A percentile compares a stretch with the other conserved stretches of the same genome.
Conservation (phyloP, 2,888 invertebrate species). For the Halocaridina rubra region DNA sequence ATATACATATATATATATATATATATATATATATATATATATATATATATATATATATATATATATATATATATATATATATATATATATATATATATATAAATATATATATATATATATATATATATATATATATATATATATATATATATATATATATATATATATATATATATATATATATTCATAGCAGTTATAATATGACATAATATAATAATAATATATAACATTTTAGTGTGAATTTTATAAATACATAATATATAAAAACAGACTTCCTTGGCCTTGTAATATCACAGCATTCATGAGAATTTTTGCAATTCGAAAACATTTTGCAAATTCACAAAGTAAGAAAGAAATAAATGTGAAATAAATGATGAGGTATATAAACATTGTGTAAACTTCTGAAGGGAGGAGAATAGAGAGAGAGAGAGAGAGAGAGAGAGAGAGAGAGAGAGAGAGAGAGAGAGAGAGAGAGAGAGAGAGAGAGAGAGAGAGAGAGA, state of each 20-base stretch:
- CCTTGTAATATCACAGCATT: too few species aligned
- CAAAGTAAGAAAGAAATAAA: background rate
- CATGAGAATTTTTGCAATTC: too few species aligned
- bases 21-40: background rate
- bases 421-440: background rate
- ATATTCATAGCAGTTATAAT: background rate
- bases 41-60: background rate
- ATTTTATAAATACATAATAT: too few species aligned
- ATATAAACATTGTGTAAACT: background rate
- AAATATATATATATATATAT: background rate
- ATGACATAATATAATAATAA: too few species aligned
- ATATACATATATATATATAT: background rate
- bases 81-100: background rate
- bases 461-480: background rate
- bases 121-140: background rate
- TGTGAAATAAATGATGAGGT: background rate
- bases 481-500: background rate
- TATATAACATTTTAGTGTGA: too few species aligned
- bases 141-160: background rate
- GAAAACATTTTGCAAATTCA: too few species aligned
- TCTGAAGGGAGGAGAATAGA: background rate
- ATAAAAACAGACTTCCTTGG: too few species aligned
- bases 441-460: background rate
- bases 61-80: background rate
- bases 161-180: conserved; percentile 5